Evolutionary conservation across 2,888 invertebrate genomes (phyloP), one percentile per base, ranked within the genome.

Genomic region (Oligia latruncula): DNA sequence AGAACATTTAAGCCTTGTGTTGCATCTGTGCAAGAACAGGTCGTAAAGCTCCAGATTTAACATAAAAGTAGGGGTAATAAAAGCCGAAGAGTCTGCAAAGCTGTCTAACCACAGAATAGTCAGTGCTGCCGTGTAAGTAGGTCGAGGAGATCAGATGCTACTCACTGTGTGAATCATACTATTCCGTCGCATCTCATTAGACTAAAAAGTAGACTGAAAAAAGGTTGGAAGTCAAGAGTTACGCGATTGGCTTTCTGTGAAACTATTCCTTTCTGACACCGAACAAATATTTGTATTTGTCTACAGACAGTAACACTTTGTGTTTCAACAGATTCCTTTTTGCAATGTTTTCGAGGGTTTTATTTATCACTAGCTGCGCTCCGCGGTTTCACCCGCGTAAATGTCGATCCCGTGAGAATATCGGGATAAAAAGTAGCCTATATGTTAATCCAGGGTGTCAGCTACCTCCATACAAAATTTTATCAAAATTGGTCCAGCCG

Each of bases 61-160:
- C 9, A 55, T 77, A 15, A 82, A 83, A 23, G 11, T 29, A n/a
- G 11, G 46, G 4, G 35, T 20, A 74, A 6, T 46, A 17, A 49
- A 68, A 40, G 15, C 4, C 5, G 1, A 67, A 46, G 43, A 62
- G 55, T 43, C 40, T 49, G 67, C 40, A 64, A 58, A 80, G 15
- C 62, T 46, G 23, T 58, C 40, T 83, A 55, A 58, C 49, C 64
- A 4, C 62, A 15, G 83, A 83, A 70, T 83, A 77, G 65, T 71
- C 68, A 49, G 23, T 58, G 62, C 77, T 11, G 43, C 11, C 20
- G 5, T 29, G 46, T 83, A 83, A 81, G 83, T 77, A 81, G 80
- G 80, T 83, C 80, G 40, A 81, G 83, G 11, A 23, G 83, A 77
- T 81, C 83, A 83, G 64, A 70, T 20, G 71, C 55, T 83, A 64